Base-by-base conservation (phyloP, 2,888 invertebrate species). In the Metellina segmentata region DNA sequence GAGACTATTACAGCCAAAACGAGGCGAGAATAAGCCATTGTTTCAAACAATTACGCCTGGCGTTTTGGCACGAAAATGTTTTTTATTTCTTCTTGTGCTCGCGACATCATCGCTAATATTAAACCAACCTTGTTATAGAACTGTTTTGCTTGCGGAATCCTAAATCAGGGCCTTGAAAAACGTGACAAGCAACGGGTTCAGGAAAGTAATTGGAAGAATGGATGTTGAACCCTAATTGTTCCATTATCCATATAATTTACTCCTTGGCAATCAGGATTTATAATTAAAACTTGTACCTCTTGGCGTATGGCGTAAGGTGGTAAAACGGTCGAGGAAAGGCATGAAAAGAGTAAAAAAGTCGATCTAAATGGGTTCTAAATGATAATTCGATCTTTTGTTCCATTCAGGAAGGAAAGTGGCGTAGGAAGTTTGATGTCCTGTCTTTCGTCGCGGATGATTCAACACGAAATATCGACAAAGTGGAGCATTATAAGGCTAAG, bases 151-250 rank as follows among this genome's bases (percentile, higher is more conserved):
- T 20, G 51, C 79, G 49, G 34, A 20, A 61, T 34, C n/a, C 69
- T 49, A 82, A 82, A 79, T 53, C 34, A 79, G 49, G 34, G 34
- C 13, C 20, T 34, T 2, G 48, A 16, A 82, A 70, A 71, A 19
- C 19, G 4, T n/a, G 71, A n/a, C 69, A n/a, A 81, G 19, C 61
- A 7, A 81, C 13, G 52, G 61, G 20, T 77, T 81, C 49, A 6
- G 70, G 71, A 5, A 7, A 48, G 48, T 79, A 74, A 74, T 34
- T 74, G 8, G 5, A 51, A 51, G 48, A 82, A 82, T 19, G 71
- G 69, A 19, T 34, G 49, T 70, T 82, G 71, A 51, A 49, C 19
- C 16, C 48, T 49, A 49, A 82, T 82, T 82, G 49, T 82, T 82
- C 69, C 61, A 71, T 82, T 71, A 82, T 82, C 4, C 9, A 61